Evolutionary conservation across 2,888 invertebrate species (phyloP), one percentile per base, ranked within the genome.

Genomic region (Drosophila neotestacea): DNA sequence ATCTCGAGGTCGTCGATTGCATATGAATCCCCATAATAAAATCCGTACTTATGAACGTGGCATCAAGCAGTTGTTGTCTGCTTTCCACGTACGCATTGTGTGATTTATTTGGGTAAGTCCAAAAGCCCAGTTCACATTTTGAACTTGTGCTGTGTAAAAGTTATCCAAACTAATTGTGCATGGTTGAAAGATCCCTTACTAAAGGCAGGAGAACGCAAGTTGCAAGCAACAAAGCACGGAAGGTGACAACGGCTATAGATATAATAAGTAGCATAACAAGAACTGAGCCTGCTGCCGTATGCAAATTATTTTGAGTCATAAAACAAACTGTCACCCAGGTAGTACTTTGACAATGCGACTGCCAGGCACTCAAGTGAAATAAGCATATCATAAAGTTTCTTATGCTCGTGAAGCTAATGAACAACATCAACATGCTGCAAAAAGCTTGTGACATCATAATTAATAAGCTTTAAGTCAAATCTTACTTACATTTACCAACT

Each of bases 251-350:
- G 39, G 46, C 62, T 38, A 39, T 36, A 27, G 42, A 32, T 5
- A 11, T 34, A 36, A 47, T 38, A 38, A 13, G 36, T 38, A 36
- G 22, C 9, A 11, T 34, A 36, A 47, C 46, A 46, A 13, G 36
- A 46, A 36, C 62, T 55, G 28, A 30, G 44, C 6, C 66, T 61
- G 47, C 47, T 48, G 58, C 36, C 38, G 51, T 63, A 56, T 77
- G 68, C 46, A 58, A 74, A 79, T 81, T 78, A 81, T 78, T 74
- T 77, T 66, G 61, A 48, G 65, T 66, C 68, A 81, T 69, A 74
- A 81, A 74, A 59, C 78, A 81, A 81, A 79, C 79, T 70, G 71
- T 79, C 73, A 73, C 73, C 77, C 60, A 55, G 77, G 63, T 58
- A 64, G 66, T 47, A 67, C 61, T 65, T 69, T 59, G 47, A 55